phyloP scores from a whole-genome alignment of 2,113 vertebrate genomes.

The Crotalus horridus region DNA sequence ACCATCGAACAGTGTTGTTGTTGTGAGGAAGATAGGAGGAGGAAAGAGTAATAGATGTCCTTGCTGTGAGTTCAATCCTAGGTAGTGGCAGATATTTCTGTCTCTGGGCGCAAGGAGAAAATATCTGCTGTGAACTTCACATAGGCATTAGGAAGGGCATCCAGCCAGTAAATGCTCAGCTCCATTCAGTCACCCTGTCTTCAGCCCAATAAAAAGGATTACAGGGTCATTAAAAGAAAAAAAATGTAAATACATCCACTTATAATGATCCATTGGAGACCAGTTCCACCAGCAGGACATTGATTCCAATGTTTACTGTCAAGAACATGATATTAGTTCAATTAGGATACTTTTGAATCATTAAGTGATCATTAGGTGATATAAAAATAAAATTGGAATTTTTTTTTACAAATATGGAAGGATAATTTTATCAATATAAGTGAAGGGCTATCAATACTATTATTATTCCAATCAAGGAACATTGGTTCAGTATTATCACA shows the following conservation, averaged over 20 bases:
- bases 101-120: no score
- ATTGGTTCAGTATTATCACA: background rate
- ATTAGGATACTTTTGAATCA: background rate
- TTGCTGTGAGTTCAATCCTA: no score
- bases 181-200: no score
- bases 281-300: background rate
- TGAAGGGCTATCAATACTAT: background rate
- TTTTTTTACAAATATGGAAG: background rate
- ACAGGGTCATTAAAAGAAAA: no score
- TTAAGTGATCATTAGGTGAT: background rate
- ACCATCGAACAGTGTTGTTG: no score
- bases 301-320: background rate
- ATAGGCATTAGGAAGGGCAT: no score
- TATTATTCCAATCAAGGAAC: background rate
- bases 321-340: background rate
- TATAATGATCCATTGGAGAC: background rate
- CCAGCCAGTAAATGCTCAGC: no score
- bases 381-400: background rate
- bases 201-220: no score
- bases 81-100: no score
- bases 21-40: no score
- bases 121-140: no score
- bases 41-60: no score
- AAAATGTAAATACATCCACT: background rate
- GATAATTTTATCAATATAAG: background rate